These are phyloP conservation scores for Hydrolagus affinis DNA, from an alignment of 2,113 vertebrate genomes.

Conservation along the genomic window DNA sequence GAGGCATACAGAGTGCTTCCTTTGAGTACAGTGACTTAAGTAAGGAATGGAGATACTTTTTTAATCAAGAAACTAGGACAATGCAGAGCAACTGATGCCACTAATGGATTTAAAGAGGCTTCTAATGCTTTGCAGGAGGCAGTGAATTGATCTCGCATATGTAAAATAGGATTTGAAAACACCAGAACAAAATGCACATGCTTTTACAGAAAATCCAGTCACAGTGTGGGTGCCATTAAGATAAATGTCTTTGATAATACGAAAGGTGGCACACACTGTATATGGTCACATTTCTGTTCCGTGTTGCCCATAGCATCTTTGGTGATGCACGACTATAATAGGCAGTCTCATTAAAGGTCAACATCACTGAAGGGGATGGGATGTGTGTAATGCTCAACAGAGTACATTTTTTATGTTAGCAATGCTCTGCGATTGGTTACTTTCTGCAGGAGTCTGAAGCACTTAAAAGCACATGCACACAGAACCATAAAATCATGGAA, in stretches of 20 bases:
- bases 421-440: too few relatives aligned
- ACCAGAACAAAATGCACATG: conserved; percentile 57
- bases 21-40: conserved; percentile 56
- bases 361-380: too few relatives aligned
- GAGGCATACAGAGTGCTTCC: conserved; percentile 36
- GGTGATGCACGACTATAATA: too few relatives aligned
- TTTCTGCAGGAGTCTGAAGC: too few relatives aligned
- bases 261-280: too few relatives aligned
- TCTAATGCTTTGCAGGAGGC: conserved; percentile 60
- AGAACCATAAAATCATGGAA: too few relatives aligned
- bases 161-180: conserved; percentile 63
- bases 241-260: not conserved
- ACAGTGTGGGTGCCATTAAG: conserved; percentile 45
- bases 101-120: conserved; percentile 74
- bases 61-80: conserved; percentile 53
- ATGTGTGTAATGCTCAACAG: too few relatives aligned
- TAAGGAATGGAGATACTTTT: conserved; percentile 44
- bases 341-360: too few relatives aligned
- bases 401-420: too few relatives aligned
- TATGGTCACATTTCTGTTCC: too few relatives aligned
- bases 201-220: conserved; percentile 53
- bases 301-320: too few relatives aligned
- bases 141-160: conserved; percentile 57
- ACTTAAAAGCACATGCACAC: too few relatives aligned
- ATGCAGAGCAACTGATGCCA: conserved; percentile 54